Evolutionary conservation across 2,888 invertebrate species (phyloP).

Genomic region (Hirtodrosophila trivittata): DNA sequence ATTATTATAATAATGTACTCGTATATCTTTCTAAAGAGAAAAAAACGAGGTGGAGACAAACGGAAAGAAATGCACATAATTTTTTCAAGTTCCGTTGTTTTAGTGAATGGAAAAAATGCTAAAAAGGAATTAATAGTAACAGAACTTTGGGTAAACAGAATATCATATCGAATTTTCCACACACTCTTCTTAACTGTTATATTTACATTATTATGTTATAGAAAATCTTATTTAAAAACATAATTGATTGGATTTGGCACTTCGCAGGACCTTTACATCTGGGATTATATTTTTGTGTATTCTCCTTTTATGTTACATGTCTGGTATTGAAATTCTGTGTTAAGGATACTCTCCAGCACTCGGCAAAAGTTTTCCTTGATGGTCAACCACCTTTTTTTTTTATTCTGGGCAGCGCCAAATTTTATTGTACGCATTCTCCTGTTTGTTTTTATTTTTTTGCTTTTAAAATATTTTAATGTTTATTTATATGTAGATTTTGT

Average conservation of each 20-base stretch:
- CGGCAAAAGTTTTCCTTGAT: constrained; percentile 18
- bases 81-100: constrained; percentile 50
- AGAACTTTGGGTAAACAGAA: constrained; percentile 12
- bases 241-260: no score
- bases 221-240: no score
- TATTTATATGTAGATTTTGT: constrained; percentile 80
- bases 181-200: constrained; percentile 14
- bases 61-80: constrained; percentile 52
- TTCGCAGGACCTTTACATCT: no score
- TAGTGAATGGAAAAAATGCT: constrained; percentile 26
- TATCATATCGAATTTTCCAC: constrained; percentile 9
- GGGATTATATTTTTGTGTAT: no score
- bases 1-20: constrained; percentile 14
- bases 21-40: constrained; percentile 12
- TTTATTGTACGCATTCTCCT: constrained; percentile 13
- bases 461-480: constrained; percentile 79
- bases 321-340: no score
- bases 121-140: constrained; percentile 19
- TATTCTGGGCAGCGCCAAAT: constrained; percentile 25
- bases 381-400: constrained; percentile 29
- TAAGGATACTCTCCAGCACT: no score
- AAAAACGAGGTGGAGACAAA: constrained; percentile 13
- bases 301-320: no score
- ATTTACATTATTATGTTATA: no score
- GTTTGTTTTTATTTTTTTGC: constrained; percentile 1